Conservation (phyloP, 92 coral and sea anemone genomes). For the Epizoanthus rinbou region DNA sequence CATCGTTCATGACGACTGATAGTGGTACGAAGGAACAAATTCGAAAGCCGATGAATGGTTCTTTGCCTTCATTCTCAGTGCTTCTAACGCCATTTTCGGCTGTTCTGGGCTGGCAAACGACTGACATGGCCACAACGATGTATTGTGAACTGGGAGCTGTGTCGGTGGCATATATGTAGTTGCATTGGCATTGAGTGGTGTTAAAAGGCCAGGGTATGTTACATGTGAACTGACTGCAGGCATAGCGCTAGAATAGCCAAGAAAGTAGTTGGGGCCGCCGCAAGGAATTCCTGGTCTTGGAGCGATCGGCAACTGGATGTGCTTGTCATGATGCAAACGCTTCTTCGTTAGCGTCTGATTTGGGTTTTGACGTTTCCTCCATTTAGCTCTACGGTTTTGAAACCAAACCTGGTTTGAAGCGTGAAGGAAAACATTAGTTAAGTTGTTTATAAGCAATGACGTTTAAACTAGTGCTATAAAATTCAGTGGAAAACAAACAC, state of each 20-base stretch:
- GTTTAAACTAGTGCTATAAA: no score
- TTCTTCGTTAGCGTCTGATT: conserved; percentile 84
- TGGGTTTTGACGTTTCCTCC: conserved; percentile 98
- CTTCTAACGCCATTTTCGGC: conserved; percentile 92
- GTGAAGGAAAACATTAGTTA: no score
- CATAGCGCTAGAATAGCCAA: conserved; percentile 85
- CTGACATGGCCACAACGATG: conserved; percentile 96
- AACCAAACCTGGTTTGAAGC: conserved; percentile 85
- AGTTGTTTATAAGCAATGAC: no score
- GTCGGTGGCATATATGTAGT: conserved; percentile 89
- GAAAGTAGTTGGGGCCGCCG: conserved; percentile 90
- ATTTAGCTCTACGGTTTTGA: conserved; percentile 96
- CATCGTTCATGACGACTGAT: conserved; percentile 28
- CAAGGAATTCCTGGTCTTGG: conserved; percentile 97
- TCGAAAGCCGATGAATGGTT: conserved; percentile 95
- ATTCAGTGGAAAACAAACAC: no score
- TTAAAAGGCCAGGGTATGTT: conserved; percentile 81
- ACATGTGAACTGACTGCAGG: conserved; percentile 86
- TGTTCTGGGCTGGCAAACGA: conserved; percentile 73
- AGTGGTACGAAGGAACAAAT: conserved; percentile 90
- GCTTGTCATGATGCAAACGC: conserved; percentile 74
- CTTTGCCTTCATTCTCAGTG: conserved; percentile 89
- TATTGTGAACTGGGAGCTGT: conserved; percentile 89
- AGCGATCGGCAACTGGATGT: conserved; percentile 95
- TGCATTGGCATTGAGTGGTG: conserved; percentile 83